phyloP scores from a whole-genome alignment of 2,888 invertebrate species.

The Pristionchus exspectatus region DNA sequence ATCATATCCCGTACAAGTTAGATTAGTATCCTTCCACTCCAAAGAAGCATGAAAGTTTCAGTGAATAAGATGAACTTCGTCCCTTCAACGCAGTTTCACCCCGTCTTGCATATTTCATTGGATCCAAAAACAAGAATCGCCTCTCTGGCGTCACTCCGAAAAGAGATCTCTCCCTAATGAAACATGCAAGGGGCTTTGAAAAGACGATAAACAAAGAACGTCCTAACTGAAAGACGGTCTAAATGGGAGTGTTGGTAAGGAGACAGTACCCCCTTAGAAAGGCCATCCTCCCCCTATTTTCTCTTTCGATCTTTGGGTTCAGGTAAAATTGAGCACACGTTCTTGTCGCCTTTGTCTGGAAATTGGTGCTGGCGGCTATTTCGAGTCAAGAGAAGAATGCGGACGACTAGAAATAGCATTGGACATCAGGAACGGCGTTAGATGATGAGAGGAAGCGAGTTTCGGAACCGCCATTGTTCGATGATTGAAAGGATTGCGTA shows the following conservation, averaged over 20 bases:
- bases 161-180: neutral
- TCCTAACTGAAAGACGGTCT: neutral
- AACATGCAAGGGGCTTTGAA: neutral
- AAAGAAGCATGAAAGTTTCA: neutral
- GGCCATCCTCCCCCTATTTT: neutral
- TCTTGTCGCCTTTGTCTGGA: neutral
- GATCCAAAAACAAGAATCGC: slow-evolving; percentile 3
- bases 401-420: neutral
- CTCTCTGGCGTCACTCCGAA: neutral
- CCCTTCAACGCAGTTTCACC: neutral
- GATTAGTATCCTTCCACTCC: neutral
- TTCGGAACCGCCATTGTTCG: neutral
- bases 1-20: neutral
- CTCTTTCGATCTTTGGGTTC: neutral
- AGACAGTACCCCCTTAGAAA: neutral
- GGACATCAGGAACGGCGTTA: neutral
- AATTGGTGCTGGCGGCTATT: neutral
- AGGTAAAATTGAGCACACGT: neutral
- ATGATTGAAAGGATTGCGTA: no score
- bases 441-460: no score
- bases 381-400: neutral
- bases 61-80: neutral
- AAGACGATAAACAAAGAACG: slow-evolving; percentile 10
- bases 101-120: neutral
- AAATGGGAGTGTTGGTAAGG: neutral